These are phyloP conservation scores for Stichodactyla helianthus DNA, from an alignment of 64 coral and sea anemone genomes.

Conservation along the genomic window DNA sequence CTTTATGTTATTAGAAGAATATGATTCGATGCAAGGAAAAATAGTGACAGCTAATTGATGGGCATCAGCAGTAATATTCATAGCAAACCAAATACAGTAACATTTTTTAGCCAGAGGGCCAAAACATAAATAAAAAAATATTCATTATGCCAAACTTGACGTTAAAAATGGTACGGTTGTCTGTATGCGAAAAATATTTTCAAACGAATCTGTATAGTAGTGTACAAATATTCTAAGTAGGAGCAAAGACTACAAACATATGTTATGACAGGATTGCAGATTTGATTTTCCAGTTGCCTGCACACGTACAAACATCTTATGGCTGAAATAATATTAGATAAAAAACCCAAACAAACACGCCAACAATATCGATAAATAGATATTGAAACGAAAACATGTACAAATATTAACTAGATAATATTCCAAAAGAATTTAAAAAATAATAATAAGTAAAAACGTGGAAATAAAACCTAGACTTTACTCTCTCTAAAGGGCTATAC, in stretches of 20 bases:
- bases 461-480: not conserved
- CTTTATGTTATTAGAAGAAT: no score
- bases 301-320: not conserved
- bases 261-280: not conserved
- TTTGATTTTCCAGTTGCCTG: not conserved
- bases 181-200: not conserved
- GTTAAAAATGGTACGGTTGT: not conserved
- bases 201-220: not conserved
- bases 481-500: not conserved
- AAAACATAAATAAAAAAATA: not conserved
- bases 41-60: no score
- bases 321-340: not conserved
- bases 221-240: not conserved
- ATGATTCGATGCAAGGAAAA: no score
- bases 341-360: not conserved
- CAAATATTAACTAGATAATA: not conserved
- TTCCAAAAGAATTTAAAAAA: not conserved
- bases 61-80: no score
- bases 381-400: not conserved
- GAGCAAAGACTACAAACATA: not conserved
- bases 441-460: not conserved
- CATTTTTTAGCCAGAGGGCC: not conserved
- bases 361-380: not conserved
- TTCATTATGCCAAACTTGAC: not conserved
- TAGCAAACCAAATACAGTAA: not conserved